Evolutionary conservation across 2,797 vertebrate genomes (phyloP).

Genomic region (Sebastes hubbsi): DNA sequence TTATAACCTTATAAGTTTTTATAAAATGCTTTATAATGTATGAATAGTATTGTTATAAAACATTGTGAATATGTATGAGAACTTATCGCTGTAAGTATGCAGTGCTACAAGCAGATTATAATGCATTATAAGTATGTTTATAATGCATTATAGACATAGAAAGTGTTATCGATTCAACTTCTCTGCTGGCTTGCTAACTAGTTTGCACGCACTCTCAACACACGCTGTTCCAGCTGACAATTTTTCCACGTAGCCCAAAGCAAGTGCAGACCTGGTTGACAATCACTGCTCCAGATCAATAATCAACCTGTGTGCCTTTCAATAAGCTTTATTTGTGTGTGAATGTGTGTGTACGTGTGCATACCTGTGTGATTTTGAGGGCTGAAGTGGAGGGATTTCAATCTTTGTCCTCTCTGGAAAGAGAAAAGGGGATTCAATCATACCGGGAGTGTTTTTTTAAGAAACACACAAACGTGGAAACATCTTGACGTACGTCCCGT

Average conservation of each 20-base stretch:
- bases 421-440: conserved; percentile 14
- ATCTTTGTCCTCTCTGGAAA: background rate
- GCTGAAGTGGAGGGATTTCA: background rate
- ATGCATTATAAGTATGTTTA: too few relatives aligned
- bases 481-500: background rate
- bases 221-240: background rate
- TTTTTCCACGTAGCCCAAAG: background rate
- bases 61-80: too few relatives aligned
- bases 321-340: conserved; percentile 1
- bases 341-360: background rate
- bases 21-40: too few relatives aligned
- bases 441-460: background rate
- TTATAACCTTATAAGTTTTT: too few relatives aligned
- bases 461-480: conserved; percentile 3
- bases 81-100: too few relatives aligned
- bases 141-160: too few relatives aligned
- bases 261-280: background rate
- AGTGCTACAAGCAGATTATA: too few relatives aligned
- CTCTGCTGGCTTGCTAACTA: background rate
- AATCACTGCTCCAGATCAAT: conserved; percentile 16
- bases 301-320: background rate
- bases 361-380: background rate
- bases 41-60: too few relatives aligned
- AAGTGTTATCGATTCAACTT: background rate
- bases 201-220: background rate